These are phyloP conservation scores for Maconellicoccus hirsutus DNA, from an alignment of 1,140 invertebrate genomes.

Conservation along the genomic window DNA sequence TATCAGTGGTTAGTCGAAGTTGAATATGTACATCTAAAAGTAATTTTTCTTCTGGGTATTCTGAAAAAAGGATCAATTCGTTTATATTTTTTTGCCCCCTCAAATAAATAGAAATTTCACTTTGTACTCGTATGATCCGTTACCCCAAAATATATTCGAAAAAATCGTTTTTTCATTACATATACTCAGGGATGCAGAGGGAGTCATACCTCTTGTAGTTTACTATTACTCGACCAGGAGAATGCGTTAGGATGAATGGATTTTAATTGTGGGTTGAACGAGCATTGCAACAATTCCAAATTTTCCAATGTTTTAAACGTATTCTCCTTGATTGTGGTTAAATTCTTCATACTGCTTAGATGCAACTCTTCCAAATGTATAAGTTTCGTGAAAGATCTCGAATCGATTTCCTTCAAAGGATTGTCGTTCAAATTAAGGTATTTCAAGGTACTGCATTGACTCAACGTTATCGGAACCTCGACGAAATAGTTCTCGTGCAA, in stretches of 20 bases:
- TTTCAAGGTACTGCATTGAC: neutral
- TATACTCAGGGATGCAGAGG: too few relatives aligned
- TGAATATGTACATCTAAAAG: too few relatives aligned
- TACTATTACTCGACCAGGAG: neutral
- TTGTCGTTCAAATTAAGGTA: neutral
- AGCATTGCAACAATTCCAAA: constrained; percentile 13
- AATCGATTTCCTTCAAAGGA: constrained; percentile 9
- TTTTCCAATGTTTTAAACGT: neutral
- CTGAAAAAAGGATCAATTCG: too few relatives aligned
- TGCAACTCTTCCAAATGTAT: neutral
- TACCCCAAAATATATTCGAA: too few relatives aligned
- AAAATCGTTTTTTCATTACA: too few relatives aligned
- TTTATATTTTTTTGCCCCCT: too few relatives aligned
- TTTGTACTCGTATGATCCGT: too few relatives aligned
- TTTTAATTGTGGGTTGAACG: neutral
- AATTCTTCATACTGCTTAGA: neutral
- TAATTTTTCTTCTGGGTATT: too few relatives aligned
- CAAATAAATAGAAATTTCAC: too few relatives aligned
- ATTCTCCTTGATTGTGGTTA: neutral
- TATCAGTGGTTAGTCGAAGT: neutral
- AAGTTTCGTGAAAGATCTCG: constrained; percentile 12
- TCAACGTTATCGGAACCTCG: neutral
- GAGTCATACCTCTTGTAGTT: constrained; percentile 13
- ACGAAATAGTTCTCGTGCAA: neutral
- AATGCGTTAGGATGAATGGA: constrained; percentile 9